Percentiles rank a stretch among this genome's conserved stretches.
These are phyloP conservation scores for Plutomurus gul DNA, from an alignment of 1,140 invertebrate genomes.

Conservation along the genomic window DNA sequence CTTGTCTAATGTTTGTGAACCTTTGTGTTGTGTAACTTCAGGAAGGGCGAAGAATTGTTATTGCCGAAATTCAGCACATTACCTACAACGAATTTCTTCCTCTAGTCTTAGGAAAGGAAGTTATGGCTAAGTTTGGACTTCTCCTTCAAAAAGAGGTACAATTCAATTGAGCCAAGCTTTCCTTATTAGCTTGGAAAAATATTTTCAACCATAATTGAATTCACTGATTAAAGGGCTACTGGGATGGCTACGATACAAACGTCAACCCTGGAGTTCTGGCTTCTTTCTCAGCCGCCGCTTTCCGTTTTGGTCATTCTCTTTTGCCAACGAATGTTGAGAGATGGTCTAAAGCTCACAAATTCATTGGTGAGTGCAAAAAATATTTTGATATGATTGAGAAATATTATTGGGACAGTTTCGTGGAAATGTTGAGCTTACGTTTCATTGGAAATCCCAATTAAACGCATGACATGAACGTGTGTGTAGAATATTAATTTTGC, in stretches of 20 bases:
- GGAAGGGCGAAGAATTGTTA: slow-evolving; percentile 84
- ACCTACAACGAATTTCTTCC: slow-evolving; percentile 94
- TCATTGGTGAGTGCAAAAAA: slow-evolving; percentile 57
- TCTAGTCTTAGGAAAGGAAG: slow-evolving; percentile 87
- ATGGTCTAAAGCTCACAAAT: slow-evolving; percentile 62
- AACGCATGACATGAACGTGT: not conserved
- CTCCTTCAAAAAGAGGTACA: slow-evolving; percentile 78
- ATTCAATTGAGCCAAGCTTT: not conserved
- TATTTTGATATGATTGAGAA: not conserved
- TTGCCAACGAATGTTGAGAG: slow-evolving; percentile 61
- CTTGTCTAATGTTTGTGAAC: too few relatives aligned
- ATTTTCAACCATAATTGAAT: not conserved
- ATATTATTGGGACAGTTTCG: not conserved
- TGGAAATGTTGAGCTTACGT: too few relatives aligned
- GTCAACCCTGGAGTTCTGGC: slow-evolving; percentile 59
- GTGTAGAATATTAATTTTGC: not conserved
- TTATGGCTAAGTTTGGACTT: slow-evolving; percentile 88
- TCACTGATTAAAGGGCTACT: slow-evolving; percentile 58
- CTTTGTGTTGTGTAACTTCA: slow-evolving; percentile 56
- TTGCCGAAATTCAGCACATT: slow-evolving; percentile 89
- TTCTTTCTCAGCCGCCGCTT: slow-evolving; percentile 61
- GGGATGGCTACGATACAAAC: slow-evolving; percentile 64
- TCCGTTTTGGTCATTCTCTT: slow-evolving; percentile 63
- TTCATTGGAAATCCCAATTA: too few relatives aligned
- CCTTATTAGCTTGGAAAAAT: not conserved